phyloP scores from a whole-genome alignment of 2,113 vertebrate species.

The Chamaetylas fuelleborni region DNA sequence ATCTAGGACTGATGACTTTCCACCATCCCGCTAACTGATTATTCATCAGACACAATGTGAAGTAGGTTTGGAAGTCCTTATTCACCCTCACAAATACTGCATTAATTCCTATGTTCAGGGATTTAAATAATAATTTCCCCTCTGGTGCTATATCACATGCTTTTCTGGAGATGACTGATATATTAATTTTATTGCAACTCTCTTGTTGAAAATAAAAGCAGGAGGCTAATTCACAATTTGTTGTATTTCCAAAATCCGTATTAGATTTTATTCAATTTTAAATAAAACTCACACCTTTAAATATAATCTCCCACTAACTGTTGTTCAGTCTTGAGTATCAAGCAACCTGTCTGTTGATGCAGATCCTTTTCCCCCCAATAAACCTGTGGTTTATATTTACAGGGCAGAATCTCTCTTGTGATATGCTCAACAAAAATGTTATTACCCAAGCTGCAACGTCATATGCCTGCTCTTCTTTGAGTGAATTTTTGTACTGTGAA shows the following conservation, averaged over 20 bases:
- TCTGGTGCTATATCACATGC: not conserved
- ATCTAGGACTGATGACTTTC: not conserved
- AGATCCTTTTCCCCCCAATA: fast-evolving
- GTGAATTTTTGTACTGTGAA: not conserved
- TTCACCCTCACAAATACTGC: not conserved
- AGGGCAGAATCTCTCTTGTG: not conserved
- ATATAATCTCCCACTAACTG: not conserved
- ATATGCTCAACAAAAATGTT: not conserved
- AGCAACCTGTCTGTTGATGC: not conserved
- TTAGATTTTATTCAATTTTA: not conserved
- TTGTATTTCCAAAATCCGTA: not conserved
- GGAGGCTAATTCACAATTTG: not conserved
- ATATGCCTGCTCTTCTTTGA: not conserved
- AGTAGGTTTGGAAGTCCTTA: not conserved
- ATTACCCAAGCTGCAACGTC: not conserved
- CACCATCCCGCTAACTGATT: not conserved
- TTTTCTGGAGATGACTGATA: not conserved
- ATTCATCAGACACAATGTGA: not conserved
- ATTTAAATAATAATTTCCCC: not conserved
- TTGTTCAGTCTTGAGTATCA: not conserved
- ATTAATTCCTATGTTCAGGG: not conserved
- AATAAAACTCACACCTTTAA: not conserved
- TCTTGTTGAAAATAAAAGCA: not conserved
- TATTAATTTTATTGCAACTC: not conserved
- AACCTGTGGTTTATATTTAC: not conserved